Conservation (phyloP, 2,888 invertebrate genomes). For the Eupithecia centaureata region DNA sequence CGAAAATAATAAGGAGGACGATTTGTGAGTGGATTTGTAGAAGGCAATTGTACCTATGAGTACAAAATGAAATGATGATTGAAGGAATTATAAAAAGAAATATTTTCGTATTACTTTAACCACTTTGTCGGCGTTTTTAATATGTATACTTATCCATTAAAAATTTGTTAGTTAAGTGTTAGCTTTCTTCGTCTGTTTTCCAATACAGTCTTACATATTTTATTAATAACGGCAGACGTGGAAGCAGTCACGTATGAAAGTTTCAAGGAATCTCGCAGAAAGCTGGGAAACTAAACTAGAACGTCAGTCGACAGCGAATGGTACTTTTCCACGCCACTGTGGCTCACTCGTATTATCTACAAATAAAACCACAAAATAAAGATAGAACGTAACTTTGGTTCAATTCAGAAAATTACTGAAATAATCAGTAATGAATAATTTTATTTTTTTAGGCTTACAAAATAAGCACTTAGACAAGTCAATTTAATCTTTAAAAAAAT, state of each 20-base stretch:
- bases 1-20: neutral
- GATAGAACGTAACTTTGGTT: neutral
- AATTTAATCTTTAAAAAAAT: too few species aligned
- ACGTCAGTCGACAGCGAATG: conserved; percentile 43
- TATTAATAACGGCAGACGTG: conserved; percentile 28
- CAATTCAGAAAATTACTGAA: neutral
- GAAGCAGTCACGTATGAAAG: conserved; percentile 60
- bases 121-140: too few species aligned
- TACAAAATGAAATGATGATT: too few species aligned
- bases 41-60: too few species aligned
- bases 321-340: conserved; percentile 37
- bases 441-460: too few species aligned
- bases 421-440: too few species aligned
- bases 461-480: too few species aligned
- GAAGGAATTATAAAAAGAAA: too few species aligned
- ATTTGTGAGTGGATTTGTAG: neutral
- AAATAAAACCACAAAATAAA: conserved; percentile 14
- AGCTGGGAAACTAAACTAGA: conserved; percentile 50
- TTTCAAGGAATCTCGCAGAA: conserved; percentile 49
- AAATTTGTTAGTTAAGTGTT: too few species aligned
- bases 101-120: too few species aligned
- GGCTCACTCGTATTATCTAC: neutral
- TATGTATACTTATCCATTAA: too few species aligned
- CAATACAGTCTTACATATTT: conserved; percentile 11
- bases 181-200: too few species aligned